Evolutionary conservation across 2,888 invertebrate species (phyloP), one percentile per base, ranked within the genome.

Genomic region (Polymixis lichenea): DNA sequence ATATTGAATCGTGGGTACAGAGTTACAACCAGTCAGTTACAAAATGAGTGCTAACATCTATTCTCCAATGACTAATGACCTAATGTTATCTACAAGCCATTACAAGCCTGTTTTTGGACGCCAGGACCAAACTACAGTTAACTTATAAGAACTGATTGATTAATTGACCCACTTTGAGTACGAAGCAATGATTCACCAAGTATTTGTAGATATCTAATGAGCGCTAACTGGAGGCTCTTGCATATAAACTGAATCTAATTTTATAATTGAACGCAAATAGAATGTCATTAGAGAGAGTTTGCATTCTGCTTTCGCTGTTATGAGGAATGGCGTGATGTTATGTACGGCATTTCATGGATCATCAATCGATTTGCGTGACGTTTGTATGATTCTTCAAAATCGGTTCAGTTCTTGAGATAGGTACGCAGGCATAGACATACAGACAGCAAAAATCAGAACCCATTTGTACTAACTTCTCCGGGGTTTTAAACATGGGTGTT

Each of bases 91-190:
- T 65, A 49, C 58, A 73, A 46, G n/a, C 64, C 28, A 85, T 77
- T 65, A 82, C 49, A 51, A 68, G 56, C 43, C 61, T 49, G 70
- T 61, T 77, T 77, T 85, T 85, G 28, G 60, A 60, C n/a, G 61
- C 32, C 62, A 49, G 68, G 79, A 71, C 61, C 80, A 72, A 80
- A 80, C 69, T 67, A 58, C 65, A 64, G 67, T 61, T 77, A 74
- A 84, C 71, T 75, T 77, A 77, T 72, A 77, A 51, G 60, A 65
- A 75, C 70, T 75, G 88, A 87, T 86, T 84, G 78, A 84, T 80
- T 78, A 87, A 86, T 87, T 87, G 88, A 86, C 86, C 86, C 65
- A 84, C 72, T 74, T 87, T 0, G 69, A 77, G 65, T 72, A 60
- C 65, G 28, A 72, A 11, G 67, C 49, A 64, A 84, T 87, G 86